A percentile compares a stretch with the other conserved stretches of the same genome.
Conservation (phyloP, 1,140 invertebrate genomes). For the Macrobrachium nipponense region DNA sequence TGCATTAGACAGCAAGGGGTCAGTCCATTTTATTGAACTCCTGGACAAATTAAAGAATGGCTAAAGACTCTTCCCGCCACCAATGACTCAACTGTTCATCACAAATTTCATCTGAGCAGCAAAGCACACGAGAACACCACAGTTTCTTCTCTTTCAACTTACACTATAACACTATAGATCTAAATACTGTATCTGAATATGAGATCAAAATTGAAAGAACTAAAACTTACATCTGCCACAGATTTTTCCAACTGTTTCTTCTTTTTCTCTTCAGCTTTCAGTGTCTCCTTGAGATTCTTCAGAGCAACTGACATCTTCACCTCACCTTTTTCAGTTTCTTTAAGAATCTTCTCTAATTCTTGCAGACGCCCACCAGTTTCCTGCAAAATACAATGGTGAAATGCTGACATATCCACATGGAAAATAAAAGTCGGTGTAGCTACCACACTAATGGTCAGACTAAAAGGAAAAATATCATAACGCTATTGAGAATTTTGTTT, state of each 20-base stretch:
- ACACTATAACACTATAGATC: no score
- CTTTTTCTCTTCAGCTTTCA: slow-evolving; percentile 79
- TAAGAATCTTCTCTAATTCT: slow-evolving; percentile 77
- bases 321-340: slow-evolving; percentile 77
- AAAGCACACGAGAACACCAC: background rate
- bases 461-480: no score
- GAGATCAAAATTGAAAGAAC: background rate
- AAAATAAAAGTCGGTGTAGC: background rate
- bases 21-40: no score
- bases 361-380: slow-evolving; percentile 78
- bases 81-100: background rate
- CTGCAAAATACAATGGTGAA: slow-evolving; percentile 67
- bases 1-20: no score
- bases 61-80: no score
- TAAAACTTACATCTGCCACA: slow-evolving; percentile 69
- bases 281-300: slow-evolving; percentile 78
- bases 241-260: slow-evolving; percentile 78
- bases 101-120: background rate
- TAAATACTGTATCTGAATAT: no score
- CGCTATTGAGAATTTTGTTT: no score
- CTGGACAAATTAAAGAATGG: no score
- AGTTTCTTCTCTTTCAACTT: background rate
- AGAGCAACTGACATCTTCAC: slow-evolving; percentile 76
- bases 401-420: background rate
- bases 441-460: no score